These are phyloP conservation scores for Myrmecobius fasciatus DNA, from an alignment of 2,113 vertebrate genomes.

Conservation along the genomic window DNA sequence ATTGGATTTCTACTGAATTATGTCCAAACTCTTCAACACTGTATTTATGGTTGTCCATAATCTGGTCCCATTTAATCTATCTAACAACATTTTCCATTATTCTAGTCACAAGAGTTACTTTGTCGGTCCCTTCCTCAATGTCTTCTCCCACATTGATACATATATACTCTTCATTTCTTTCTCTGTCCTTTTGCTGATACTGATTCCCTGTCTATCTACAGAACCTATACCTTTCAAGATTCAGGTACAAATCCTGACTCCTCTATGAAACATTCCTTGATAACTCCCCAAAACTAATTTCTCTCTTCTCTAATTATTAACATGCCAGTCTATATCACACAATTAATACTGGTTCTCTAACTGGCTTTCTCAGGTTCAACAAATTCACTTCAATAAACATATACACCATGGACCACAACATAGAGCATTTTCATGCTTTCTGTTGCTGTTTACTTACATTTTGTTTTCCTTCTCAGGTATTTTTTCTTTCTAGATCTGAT, in stretches of 20 bases:
- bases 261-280: not conserved
- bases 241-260: not conserved
- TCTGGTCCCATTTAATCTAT: not conserved
- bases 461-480: too few species aligned
- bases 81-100: not conserved
- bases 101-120: not conserved
- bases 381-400: not conserved
- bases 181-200: not conserved
- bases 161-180: not conserved
- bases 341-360: not conserved
- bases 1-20: not conserved
- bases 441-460: too few species aligned
- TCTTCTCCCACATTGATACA: not conserved
- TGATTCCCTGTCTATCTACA: not conserved
- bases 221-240: not conserved
- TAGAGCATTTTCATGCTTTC: too few species aligned
- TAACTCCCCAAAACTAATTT: not conserved
- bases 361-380: not conserved
- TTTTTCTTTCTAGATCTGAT: too few species aligned
- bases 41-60: not conserved
- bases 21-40: not conserved
- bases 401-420: too few species aligned
- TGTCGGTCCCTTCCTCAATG: not conserved
- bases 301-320: not conserved
- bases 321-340: not conserved